A percentile compares a stretch with the other conserved stretches of the same genome.
Conservation (phyloP, 2,113 vertebrate genomes). For the Columba janthina region DNA sequence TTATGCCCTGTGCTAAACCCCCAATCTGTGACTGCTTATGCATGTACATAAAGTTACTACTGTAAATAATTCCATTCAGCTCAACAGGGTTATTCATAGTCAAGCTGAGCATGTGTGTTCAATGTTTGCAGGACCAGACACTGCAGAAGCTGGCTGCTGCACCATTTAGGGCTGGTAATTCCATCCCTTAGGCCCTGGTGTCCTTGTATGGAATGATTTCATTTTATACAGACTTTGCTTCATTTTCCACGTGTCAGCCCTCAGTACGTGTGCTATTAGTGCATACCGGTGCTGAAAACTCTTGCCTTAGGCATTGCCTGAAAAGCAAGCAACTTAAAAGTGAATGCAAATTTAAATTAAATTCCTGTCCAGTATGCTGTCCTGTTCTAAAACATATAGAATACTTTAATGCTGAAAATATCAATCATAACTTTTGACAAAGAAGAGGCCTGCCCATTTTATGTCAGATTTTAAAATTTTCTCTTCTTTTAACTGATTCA, state of each 20-base stretch:
- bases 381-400: background rate
- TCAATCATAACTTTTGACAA: background rate
- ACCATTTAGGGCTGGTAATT: conserved; percentile 29
- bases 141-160: background rate
- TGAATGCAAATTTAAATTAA: background rate
- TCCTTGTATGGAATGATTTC: conserved; percentile 11
- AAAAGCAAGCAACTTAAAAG: conserved; percentile 7
- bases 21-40: background rate
- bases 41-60: background rate
- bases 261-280: background rate
- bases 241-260: background rate
- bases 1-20: background rate
- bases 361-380: background rate
- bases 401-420: background rate
- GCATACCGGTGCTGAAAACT: background rate
- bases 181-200: background rate
- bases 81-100: conserved; percentile 26
- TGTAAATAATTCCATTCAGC: conserved; percentile 33
- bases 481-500: background rate
- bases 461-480: background rate
- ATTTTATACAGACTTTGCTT: background rate
- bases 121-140: conserved; percentile 10
- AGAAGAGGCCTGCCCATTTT: background rate
- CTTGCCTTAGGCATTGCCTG: background rate
- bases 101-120: conserved; percentile 28